phyloP scores from a whole-genome alignment of 2,113 vertebrate species.

The Epinephelus cyanopodus region DNA sequence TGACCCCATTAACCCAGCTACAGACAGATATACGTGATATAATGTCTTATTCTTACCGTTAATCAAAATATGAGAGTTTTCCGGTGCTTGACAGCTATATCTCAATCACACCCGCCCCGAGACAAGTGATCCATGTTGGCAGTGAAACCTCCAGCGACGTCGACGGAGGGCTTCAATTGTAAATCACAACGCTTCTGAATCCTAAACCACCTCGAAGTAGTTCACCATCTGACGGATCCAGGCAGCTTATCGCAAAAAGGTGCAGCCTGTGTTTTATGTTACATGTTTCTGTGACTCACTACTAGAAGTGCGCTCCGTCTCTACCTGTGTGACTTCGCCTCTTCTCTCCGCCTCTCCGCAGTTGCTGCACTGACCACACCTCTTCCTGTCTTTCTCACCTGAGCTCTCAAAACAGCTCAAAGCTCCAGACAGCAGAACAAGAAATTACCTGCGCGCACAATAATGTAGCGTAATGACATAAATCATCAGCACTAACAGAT shows the following conservation, averaged over 20 bases:
- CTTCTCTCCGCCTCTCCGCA: slow-evolving; percentile 33
- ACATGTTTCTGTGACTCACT: neutral
- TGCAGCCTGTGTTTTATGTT: neutral
- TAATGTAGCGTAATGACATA: neutral
- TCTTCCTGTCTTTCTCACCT: slow-evolving; percentile 52
- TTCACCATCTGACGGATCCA: neutral
- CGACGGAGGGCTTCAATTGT: neutral
- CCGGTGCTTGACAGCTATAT: neutral
- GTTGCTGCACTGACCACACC: slow-evolving; percentile 53
- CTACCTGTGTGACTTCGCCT: slow-evolving; percentile 49
- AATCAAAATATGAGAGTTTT: slow-evolving; percentile 5
- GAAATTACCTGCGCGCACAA: neutral
- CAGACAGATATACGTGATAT: neutral
- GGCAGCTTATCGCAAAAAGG: fast-evolving
- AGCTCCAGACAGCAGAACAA: neutral
- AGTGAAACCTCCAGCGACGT: slow-evolving; percentile 16
- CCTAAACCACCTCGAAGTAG: fast-evolving
- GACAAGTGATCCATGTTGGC: slow-evolving; percentile 56
- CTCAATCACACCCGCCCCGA: slow-evolving; percentile 17
- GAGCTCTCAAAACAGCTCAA: neutral
- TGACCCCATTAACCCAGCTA: neutral
- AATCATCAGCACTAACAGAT: neutral
- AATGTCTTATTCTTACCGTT: slow-evolving; percentile 32
- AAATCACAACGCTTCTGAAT: slow-evolving; percentile 14
- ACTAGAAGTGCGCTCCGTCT: neutral